phyloP scores from a whole-genome alignment of 2,888 invertebrate species.

The Tuta absoluta region DNA sequence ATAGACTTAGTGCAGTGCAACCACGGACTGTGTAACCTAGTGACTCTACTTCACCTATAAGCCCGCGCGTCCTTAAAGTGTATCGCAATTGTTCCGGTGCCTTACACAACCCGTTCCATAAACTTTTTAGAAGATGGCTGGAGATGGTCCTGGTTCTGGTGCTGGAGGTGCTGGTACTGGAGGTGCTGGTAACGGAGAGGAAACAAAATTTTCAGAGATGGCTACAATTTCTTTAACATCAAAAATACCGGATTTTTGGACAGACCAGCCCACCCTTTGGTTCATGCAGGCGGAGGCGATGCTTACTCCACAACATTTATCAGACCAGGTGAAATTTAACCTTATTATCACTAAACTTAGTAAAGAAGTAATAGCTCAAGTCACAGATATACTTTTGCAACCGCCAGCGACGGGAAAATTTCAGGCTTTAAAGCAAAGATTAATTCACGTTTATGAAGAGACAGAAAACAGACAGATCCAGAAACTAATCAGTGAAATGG shows the following conservation, averaged over 20 bases:
- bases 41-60: no score
- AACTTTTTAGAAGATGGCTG: no score
- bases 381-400: conserved; percentile 34
- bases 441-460: no score
- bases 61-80: no score
- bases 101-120: no score
- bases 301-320: conserved; percentile 30
- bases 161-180: no score
- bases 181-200: no score
- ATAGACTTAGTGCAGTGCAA: no score
- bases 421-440: no score
- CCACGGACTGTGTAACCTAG: no score
- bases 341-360: conserved; percentile 34
- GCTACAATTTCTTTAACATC: background rate
- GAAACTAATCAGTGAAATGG: conserved; percentile 27
- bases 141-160: background rate
- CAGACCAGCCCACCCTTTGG: conserved; percentile 33
- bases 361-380: conserved; percentile 36
- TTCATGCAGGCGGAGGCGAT: conserved; percentile 36
- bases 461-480: no score
- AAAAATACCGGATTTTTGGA: conserved; percentile 38
- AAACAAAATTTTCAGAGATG: background rate
- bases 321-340: conserved; percentile 34
- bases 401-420: conserved; percentile 24
- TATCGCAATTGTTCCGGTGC: no score